A percentile compares a stretch with the other conserved stretches of the same genome.
phyloP scores from a whole-genome alignment of 2,888 invertebrate species.

The Synanthedon tipuliformis region DNA sequence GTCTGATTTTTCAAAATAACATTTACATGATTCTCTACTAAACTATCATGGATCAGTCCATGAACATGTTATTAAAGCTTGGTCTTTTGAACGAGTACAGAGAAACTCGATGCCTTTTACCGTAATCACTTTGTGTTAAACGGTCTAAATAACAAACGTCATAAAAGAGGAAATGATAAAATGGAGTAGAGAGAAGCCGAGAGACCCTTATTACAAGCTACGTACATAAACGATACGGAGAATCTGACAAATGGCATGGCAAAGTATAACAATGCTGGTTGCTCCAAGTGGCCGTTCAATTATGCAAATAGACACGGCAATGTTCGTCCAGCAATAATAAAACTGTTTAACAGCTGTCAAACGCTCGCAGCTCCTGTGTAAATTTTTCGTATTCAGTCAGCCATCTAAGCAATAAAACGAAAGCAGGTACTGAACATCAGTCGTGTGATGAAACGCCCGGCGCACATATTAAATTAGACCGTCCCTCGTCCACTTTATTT shows the following conservation, averaged over 20 bases:
- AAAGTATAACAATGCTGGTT: conserved; percentile 68
- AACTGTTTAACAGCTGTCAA: conserved; percentile 69
- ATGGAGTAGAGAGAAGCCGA: conserved; percentile 63
- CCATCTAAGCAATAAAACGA: conserved; percentile 57
- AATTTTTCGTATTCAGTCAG: conserved; percentile 54
- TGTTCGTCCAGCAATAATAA: conserved; percentile 64
- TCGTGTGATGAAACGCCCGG: conserved; percentile 52
- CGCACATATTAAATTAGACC: conserved; percentile 66
- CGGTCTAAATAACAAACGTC: conserved; percentile 50
- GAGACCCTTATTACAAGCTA: conserved; percentile 59
- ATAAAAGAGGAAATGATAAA: conserved; percentile 62
- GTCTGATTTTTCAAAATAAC: too few relatives aligned
- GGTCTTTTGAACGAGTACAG: too few relatives aligned
- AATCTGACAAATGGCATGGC: conserved; percentile 70
- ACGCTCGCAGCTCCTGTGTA: conserved; percentile 35
- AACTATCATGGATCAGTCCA: too few relatives aligned
- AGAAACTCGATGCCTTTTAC: too few relatives aligned
- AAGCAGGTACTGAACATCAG: conserved; percentile 41
- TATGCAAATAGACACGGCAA: conserved; percentile 67
- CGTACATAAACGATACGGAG: conserved; percentile 67
- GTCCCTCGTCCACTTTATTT: conserved; percentile 61
- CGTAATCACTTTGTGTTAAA: conserved; percentile 13
- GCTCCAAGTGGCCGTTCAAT: conserved; percentile 69
- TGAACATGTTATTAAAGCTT: too few relatives aligned
- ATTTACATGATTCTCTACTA: too few relatives aligned